phyloP scores from a whole-genome alignment of 2,113 vertebrate species.

The human region DNA sequence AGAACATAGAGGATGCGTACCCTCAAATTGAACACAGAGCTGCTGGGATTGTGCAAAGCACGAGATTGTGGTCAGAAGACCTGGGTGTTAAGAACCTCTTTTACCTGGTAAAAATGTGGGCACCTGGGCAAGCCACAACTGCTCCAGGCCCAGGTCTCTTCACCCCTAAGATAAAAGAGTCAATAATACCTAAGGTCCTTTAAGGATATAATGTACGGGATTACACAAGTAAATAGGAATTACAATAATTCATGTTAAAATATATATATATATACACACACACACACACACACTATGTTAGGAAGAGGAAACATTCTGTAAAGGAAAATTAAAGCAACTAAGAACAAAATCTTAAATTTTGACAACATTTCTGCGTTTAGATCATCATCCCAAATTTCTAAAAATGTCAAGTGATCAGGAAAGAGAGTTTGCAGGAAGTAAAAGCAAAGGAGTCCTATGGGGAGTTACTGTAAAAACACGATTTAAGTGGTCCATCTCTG shows the following conservation, averaged over 20 bases:
- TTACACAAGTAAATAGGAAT: no score
- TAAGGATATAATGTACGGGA: accelerated
- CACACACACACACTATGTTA: not conserved
- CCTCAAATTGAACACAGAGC: not conserved
- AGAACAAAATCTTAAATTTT: not conserved
- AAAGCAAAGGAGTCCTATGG: not conserved
- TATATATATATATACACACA: no score
- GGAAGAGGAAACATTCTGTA: not conserved
- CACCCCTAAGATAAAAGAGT: not conserved
- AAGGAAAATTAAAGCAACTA: not conserved
- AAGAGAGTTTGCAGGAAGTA: not conserved
- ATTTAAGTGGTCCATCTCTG: not conserved
- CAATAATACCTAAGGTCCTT: not conserved
- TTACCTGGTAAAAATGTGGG: not conserved
- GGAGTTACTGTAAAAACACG: no score
- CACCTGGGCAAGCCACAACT: not conserved
- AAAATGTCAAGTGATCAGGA: not conserved
- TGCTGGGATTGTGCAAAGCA: not conserved
- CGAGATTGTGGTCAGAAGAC: not conserved
- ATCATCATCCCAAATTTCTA: no score
- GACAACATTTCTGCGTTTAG: not conserved
- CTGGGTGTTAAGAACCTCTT: not conserved
- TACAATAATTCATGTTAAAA: not conserved
- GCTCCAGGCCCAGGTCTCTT: not conserved
- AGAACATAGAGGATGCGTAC: no score